Evolutionary conservation across 1,140 invertebrate species (phyloP), one percentile per base, ranked within the genome.

Genomic region (Melipona quadrifasciata): DNA sequence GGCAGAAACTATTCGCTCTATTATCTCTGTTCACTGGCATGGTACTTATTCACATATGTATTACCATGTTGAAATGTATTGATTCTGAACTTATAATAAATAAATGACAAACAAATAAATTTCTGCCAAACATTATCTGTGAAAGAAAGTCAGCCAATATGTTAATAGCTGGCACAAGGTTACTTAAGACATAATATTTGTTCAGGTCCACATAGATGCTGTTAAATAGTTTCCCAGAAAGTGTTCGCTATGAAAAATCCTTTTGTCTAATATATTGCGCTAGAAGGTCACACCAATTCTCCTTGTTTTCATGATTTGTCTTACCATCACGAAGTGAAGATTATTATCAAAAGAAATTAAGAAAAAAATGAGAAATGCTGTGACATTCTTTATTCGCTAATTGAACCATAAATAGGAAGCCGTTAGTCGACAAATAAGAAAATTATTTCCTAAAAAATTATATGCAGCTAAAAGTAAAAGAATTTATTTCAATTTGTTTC

Each of bases 111-210:
- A 85, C 85, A 82, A 93, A 92, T 90, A 91, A 77, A 83, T 91
- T 92, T 89, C 85, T 89, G 85, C 80, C 74, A 82, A 82, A 74
- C 89, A 82, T 84, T 79, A 84, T 85, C 91, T 93, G 86, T 80
- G 87, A 91, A 91, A 87, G 92, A 92, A 90, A 93, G 91, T 89
- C 92, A 90, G 87, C 89, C 82, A 80, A 87, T 88, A 90, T 83
- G 86, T 90, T 91, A 90, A 86, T 93, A 92, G 91, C 92, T 93
- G 91, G 92, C 90, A 90, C 86, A 90, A 89, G 73, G 80, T 77
- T 80, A 86, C 39, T 87, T 82, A 31, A 86, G 86, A 87, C 84
- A 76, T 86, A 65, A 82, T 86, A 91, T 92, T 92, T 91, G 88
- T 91, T 89, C 85, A 70, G 78, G 87, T 91, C 78, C 76, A 80